Conservation (phyloP, 2,888 invertebrate species). For the Trissolcus brochymenae region DNA sequence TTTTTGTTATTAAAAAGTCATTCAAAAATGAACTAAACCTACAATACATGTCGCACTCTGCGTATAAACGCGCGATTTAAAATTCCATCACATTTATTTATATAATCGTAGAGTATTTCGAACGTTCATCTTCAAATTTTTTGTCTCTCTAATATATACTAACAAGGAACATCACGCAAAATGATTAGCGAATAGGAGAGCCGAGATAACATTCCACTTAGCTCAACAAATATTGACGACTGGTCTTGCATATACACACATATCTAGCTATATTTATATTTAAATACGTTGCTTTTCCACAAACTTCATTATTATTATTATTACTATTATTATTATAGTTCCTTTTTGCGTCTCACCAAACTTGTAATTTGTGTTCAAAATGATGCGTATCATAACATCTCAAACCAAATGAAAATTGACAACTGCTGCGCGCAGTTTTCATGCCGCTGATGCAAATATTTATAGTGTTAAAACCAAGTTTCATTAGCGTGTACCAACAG, state of each 20-base stretch:
- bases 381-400: constrained; percentile 40
- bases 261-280: background rate
- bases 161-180: too few species aligned
- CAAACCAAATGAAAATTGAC: constrained; percentile 30
- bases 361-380: constrained; percentile 38
- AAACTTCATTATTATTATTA: background rate
- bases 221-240: constrained; percentile 33
- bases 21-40: too few species aligned
- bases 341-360: constrained; percentile 18
- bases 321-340: constrained; percentile 8
- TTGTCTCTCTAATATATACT: too few species aligned
- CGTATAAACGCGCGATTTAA: too few species aligned
- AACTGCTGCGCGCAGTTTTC: constrained; percentile 9
- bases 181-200: too few species aligned
- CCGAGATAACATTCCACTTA: constrained; percentile 22
- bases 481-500: constrained; percentile 35
- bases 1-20: too few species aligned
- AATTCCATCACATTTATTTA: too few species aligned
- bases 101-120: too few species aligned
- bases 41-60: too few species aligned
- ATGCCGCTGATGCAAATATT: constrained; percentile 18
- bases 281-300: background rate
- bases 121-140: too few species aligned
- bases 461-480: constrained; percentile 36
- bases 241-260: background rate